Conservation (phyloP, 1,140 invertebrate genomes). For the Formica exsecta region DNA sequence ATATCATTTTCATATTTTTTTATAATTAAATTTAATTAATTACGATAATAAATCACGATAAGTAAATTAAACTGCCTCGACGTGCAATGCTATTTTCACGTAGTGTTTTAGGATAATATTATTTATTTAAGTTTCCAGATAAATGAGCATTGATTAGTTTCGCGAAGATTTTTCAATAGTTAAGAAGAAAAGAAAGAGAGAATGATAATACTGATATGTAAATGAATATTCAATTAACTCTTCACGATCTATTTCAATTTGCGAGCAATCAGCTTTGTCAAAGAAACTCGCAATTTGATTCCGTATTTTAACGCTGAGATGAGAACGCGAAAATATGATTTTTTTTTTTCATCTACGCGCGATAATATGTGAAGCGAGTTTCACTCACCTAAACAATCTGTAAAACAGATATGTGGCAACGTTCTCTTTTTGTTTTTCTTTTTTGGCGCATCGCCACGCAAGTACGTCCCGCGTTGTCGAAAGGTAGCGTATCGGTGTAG, state of each 20-base stretch:
- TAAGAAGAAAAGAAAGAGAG: not conserved
- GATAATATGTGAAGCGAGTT: constrained; percentile 22
- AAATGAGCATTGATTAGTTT: not conserved
- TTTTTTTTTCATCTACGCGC: not conserved
- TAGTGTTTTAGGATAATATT: not conserved
- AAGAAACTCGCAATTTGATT: not conserved
- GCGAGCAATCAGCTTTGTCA: not conserved
- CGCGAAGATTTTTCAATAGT: not conserved
- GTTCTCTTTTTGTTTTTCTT: constrained; percentile 21
- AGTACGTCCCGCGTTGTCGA: constrained; percentile 65
- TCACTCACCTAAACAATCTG: constrained; percentile 35
- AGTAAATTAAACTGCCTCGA: not conserved
- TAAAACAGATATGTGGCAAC: constrained; percentile 39
- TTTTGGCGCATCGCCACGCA: constrained; percentile 42
- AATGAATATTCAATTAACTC: not conserved
- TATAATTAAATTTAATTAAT: not conserved
- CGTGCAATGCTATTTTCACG: not conserved
- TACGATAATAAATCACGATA: not conserved
- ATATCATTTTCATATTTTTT: constrained; percentile 9
- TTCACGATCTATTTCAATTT: not conserved
- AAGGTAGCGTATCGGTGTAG: constrained; percentile 75
- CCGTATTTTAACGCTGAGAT: not conserved
- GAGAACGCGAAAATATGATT: not conserved
- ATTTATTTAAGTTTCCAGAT: not conserved
- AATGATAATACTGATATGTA: not conserved